Base-by-base conservation (phyloP, 2,113 vertebrate species). In the Trematomus loennbergii region DNA sequence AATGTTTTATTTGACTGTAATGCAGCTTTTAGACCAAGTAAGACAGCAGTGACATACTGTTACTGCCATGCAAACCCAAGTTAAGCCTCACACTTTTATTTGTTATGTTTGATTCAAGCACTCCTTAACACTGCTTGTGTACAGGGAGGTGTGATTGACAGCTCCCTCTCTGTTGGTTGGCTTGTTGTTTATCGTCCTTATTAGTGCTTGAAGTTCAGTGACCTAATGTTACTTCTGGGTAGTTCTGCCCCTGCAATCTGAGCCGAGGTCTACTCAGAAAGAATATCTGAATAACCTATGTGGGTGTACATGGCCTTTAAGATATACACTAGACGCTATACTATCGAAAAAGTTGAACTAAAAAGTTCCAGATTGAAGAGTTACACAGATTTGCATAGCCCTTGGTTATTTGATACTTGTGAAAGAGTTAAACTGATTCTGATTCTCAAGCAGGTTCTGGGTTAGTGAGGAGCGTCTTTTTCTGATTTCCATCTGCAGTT, bases 101-200 rank as follows among this genome's bases (percentile, higher is more conserved):
- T 54, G 60, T 62, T 75, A 49, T 50, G 54, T 7, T 22, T 74
- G 49, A 46, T 55, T 55, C 46, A 15, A 20, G 36, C n/a, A 53
- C 49, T 68, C 60, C 57, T 53, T 3, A 16, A 25, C 20, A 5
- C 5, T 33, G 45, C 33, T 15, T 65, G 52, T 20, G 16, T 52
- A 29, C 12, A 29, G 45, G 43, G 15, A 15, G 13, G 12, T 20
- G 58, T 60, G 36, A 66, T 2, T 64, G 48, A 58, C 48, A 61
- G 54, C 25, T 60, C 25, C 17, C 33, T 61, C 61, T 71, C 53
- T 22, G 6, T 11, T 62, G 48, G 50, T 50, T 69, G 2, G 48
- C 16, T 52, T 10, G 7, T 43, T 64, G 12, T 45, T 57, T 43
- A 63, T 49, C 25, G 8, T 53, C 46, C 20, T 66, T 11, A 82